Evolutionary conservation across 2,797 vertebrate genomes (phyloP), one percentile per base, ranked within the genome.

Genomic region (Pangasius sanitwongsei): DNA sequence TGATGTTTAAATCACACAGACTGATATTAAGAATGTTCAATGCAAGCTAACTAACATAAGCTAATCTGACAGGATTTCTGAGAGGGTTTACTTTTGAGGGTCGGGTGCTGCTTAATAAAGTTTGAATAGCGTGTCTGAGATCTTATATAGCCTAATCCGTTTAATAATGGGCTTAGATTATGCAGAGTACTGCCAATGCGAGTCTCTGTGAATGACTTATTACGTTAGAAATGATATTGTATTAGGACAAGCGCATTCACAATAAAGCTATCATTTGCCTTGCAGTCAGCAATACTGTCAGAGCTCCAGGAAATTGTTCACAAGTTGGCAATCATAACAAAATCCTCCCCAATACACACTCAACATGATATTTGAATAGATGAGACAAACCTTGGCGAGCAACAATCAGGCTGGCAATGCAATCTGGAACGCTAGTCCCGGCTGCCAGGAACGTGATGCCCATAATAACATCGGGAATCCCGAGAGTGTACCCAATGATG

Each of bases 381-480:
- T 50, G 16, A 31, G 37, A 61, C 28, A 2, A 93, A 99, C 98
- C 98, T 98, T 99, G 98, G 88, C 98, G 97, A 44, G 98, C 98
- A 91, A 99, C 98, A 23, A 99, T 99, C 89, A 99, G 94, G 91
- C 98, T 99, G 93, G 98, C 98, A 94, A 99, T 99, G 95, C 98
- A 99, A 95, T 99, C 98, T 31, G 98, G 98, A 63, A 99, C 98
- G 0, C 98, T 99, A 31, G 98, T 99, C 94, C 98, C 98, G 0
- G 98, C 98, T 5, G 98, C 98, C 94, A 99, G 96, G 94, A 99
- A 99, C 65, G 98, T 99, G 94, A 99, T 99, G 88, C 98, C 98
- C 98, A 99, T 99, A 95, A 99, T 99, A 91, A 99, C 98, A 44
- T 99, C 98, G 0, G 98, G 98, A 92, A 99, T 99, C 90, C 98